phyloP scores from a whole-genome alignment of 1,140 invertebrate genomes.

The Drosophila cardini region DNA sequence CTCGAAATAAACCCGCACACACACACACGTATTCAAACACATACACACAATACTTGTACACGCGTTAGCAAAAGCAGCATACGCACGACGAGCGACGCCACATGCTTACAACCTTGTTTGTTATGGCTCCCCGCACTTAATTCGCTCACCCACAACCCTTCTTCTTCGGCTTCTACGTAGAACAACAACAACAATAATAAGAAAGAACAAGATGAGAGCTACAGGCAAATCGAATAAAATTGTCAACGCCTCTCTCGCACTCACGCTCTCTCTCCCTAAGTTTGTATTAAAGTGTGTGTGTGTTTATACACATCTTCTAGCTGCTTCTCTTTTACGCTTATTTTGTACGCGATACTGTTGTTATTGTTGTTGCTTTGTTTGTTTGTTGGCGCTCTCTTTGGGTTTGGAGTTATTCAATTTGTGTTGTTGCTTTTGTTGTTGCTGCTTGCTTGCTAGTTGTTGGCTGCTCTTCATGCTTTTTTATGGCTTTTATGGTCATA shows the following conservation, averaged over 20 bases:
- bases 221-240: slow-evolving; percentile 66
- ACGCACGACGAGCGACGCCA: slow-evolving; percentile 46
- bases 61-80: slow-evolving; percentile 24
- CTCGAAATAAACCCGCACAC: slow-evolving; percentile 31
- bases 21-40: slow-evolving; percentile 19
- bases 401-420: slow-evolving; percentile 46
- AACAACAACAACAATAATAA: slow-evolving; percentile 40
- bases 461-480: slow-evolving; percentile 70
- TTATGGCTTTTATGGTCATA: slow-evolving; percentile 78
- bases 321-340: slow-evolving; percentile 21
- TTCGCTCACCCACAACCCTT: slow-evolving; percentile 50
- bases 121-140: slow-evolving; percentile 52
- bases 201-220: slow-evolving; percentile 5
- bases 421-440: slow-evolving; percentile 41
- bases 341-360: slow-evolving; percentile 26
- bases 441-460: slow-evolving; percentile 26
- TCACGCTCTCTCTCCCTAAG: slow-evolving; percentile 5
- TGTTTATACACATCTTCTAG: background rate
- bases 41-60: slow-evolving; percentile 1
- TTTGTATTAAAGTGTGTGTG: background rate
- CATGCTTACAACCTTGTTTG: slow-evolving; percentile 76
- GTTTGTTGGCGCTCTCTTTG: slow-evolving; percentile 32
- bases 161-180: slow-evolving; percentile 20
- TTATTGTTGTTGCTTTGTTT: slow-evolving; percentile 30
- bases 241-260: slow-evolving; percentile 45